Conservation (phyloP, 1,140 invertebrate genomes). For the Propsilocerus akamusi region DNA sequence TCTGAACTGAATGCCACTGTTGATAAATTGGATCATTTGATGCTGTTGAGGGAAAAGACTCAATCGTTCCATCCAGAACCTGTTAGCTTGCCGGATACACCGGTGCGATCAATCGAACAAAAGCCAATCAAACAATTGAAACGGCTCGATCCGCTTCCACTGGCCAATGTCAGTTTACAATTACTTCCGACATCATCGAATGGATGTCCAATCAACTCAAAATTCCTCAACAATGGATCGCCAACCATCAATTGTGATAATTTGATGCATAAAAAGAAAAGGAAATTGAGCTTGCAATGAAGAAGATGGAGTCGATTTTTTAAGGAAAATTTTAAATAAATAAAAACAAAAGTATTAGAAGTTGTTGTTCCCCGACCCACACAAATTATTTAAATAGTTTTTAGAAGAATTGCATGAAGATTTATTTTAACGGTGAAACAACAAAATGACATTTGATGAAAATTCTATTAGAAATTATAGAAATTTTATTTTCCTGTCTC, state of each 20-base stretch:
- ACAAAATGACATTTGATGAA: too few species aligned
- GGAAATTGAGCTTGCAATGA: not conserved
- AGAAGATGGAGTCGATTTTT: too few species aligned
- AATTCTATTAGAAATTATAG: too few species aligned
- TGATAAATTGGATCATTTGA: constrained; percentile 40
- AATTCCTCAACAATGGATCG: not conserved
- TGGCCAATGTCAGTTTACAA: not conserved
- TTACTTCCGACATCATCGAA: not conserved
- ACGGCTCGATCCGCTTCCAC: not conserved
- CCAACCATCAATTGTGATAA: not conserved
- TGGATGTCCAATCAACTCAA: not conserved
- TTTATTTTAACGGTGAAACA: too few species aligned
- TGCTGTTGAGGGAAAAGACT: constrained; percentile 34
- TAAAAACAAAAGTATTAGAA: too few species aligned
- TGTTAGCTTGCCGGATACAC: not conserved
- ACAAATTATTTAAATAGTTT: too few species aligned
- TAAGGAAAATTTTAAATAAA: too few species aligned
- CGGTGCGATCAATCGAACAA: not conserved
- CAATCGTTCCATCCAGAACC: not conserved
- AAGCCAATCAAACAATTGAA: not conserved
- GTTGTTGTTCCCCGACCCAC: too few species aligned
- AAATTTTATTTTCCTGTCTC: too few species aligned
- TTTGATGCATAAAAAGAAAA: not conserved
- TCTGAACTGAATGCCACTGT: constrained; percentile 39
- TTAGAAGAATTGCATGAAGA: too few species aligned